A percentile compares a stretch with the other conserved stretches of the same genome.
Conservation (phyloP, 2,797 vertebrate genomes). For the Caiman crocodilus region DNA sequence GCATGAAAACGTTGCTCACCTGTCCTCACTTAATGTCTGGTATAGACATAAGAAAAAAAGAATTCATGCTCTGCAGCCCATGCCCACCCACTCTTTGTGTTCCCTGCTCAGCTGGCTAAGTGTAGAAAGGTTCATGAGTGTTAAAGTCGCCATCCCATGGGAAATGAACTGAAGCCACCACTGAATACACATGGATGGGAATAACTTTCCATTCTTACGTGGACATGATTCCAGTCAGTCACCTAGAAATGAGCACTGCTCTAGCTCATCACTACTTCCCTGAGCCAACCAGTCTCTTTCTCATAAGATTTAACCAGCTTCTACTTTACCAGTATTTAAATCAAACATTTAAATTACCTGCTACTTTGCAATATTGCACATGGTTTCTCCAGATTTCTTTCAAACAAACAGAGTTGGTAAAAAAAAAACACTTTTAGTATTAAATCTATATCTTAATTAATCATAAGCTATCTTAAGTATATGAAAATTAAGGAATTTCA, state of each 20-base stretch:
- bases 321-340: slow-evolving; percentile 59
- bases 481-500: slow-evolving; percentile 40
- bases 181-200: background rate
- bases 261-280: slow-evolving; percentile 33
- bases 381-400: slow-evolving; percentile 51
- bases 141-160: background rate
- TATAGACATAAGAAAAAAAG: background rate
- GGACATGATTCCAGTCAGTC: slow-evolving; percentile 1
- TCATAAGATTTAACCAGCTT: slow-evolving; percentile 50
- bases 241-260: slow-evolving; percentile 41
- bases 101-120: rapidly evolving
- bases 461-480: slow-evolving; percentile 60
- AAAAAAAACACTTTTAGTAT: slow-evolving; percentile 28
- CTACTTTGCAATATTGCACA: slow-evolving; percentile 32
- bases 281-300: background rate
- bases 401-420: slow-evolving; percentile 7
- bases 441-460: slow-evolving; percentile 72
- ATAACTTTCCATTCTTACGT: background rate
- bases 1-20: background rate
- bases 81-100: background rate
- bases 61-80: background rate
- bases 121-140: background rate
- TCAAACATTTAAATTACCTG: slow-evolving; percentile 58
- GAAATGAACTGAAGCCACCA: background rate
- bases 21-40: background rate